These are phyloP conservation scores for Nematolebias whitei DNA, from an alignment of 2,113 vertebrate species.

Conservation along the genomic window DNA sequence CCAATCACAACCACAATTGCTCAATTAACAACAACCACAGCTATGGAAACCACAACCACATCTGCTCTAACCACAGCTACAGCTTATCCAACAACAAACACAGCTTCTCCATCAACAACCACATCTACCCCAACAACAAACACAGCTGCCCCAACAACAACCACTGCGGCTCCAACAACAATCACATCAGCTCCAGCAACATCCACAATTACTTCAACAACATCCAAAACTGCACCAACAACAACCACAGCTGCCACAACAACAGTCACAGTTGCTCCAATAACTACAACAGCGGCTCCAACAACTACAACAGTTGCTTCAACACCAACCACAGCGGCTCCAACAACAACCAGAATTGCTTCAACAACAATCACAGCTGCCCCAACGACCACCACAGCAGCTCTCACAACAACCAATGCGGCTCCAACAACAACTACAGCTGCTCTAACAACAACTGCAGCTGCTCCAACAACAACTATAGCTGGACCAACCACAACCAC, in stretches of 20 bases:
- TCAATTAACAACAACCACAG: neutral
- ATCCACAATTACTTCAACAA: too few relatives aligned
- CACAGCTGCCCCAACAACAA: neutral
- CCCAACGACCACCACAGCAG: neutral
- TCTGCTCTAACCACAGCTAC: rapidly evolving
- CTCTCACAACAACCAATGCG: too few relatives aligned
- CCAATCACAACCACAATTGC: neutral
- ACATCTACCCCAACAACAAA: neutral
- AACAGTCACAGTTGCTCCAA: neutral
- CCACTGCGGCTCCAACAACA: neutral
- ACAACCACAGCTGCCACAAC: too few relatives aligned
- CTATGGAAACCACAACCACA: too few relatives aligned
- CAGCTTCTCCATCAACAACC: too few relatives aligned
- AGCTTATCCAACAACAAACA: too few relatives aligned
- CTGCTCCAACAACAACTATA: neutral
- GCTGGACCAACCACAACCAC: too few relatives aligned
- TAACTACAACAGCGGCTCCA: neutral
- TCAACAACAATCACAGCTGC: neutral
- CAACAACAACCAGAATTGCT: neutral
- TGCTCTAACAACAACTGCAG: neutral
- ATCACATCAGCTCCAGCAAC: neutral
- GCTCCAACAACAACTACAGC: neutral
- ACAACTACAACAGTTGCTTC: neutral
- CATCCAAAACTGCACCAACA: too few relatives aligned
- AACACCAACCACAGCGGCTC: too few relatives aligned